Percentiles rank a stretch among this genome's conserved stretches.
These are phyloP conservation scores for Enteromius paludinosus DNA, from an alignment of 2,797 vertebrate genomes.

Conservation along the genomic window DNA sequence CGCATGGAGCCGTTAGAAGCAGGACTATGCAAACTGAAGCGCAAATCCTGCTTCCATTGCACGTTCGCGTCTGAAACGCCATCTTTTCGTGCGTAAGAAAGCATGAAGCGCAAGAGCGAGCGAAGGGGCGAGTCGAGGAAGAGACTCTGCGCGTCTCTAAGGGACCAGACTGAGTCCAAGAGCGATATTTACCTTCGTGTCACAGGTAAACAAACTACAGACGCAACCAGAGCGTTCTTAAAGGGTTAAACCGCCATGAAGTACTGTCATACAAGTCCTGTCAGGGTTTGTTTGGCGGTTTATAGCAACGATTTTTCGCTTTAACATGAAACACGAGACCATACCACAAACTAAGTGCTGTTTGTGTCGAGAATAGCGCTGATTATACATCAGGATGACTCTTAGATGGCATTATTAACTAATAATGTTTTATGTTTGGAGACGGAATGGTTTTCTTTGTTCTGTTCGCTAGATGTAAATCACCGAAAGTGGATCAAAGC, in stretches of 20 bases:
- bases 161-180: conserved; percentile 76
- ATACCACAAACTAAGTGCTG: background rate
- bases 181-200: conserved; percentile 79
- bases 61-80: conserved; percentile 56
- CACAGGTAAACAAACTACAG: conserved; percentile 73
- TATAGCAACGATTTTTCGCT: background rate
- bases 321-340: background rate
- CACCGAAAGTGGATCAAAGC: conserved; percentile 32
- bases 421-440: background rate
- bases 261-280: background rate
- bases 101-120: conserved; percentile 85
- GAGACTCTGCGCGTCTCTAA: conserved; percentile 74
- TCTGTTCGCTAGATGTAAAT: conserved; percentile 20
- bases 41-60: conserved; percentile 6
- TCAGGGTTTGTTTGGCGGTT: background rate
- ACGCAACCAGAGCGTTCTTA: no score
- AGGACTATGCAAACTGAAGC: conserved; percentile 59
- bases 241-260: background rate
- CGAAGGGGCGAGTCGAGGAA: conserved; percentile 79
- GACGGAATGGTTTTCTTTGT: background rate
- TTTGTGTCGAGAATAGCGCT: background rate
- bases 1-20: conserved; percentile 31
- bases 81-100: conserved; percentile 59
- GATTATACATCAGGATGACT: no score
- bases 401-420: background rate